phyloP scores from a whole-genome alignment of 2,113 vertebrate genomes.

The Sialia sialis region DNA sequence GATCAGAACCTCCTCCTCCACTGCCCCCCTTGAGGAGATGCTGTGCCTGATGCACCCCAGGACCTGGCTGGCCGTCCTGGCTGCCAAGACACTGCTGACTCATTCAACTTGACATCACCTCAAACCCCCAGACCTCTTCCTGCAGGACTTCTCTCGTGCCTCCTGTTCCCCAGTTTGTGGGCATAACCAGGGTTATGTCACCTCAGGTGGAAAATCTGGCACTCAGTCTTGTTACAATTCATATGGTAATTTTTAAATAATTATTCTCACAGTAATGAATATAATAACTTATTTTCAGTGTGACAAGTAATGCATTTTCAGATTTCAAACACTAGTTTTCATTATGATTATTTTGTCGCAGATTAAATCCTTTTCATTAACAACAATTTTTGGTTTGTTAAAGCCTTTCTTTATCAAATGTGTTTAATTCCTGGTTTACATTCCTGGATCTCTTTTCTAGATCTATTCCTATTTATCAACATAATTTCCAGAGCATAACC shows the following conservation, averaged over 20 bases:
- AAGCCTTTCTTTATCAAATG: background rate
- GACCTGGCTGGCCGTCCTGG: background rate
- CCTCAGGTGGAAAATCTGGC: background rate
- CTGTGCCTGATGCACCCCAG: background rate
- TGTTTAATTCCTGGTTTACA: background rate
- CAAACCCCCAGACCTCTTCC: background rate
- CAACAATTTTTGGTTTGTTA: background rate
- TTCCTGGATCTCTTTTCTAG: background rate
- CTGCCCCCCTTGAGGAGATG: background rate
- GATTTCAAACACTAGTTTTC: background rate
- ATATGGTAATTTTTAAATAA: background rate
- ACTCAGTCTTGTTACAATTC: background rate
- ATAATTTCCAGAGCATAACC: background rate
- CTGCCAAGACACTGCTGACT: background rate
- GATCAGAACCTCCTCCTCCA: background rate
- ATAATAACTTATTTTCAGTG: background rate
- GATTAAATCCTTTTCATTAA: background rate
- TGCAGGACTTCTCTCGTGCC: background rate
- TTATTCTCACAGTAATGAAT: background rate
- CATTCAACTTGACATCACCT: background rate
- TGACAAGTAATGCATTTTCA: background rate
- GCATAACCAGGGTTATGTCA: background rate
- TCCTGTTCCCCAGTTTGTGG: background rate
- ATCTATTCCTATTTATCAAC: background rate
- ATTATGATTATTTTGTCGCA: background rate